These are phyloP conservation scores for Gibbula magus DNA, from an alignment of 2,888 invertebrate genomes.

Conservation along the genomic window DNA sequence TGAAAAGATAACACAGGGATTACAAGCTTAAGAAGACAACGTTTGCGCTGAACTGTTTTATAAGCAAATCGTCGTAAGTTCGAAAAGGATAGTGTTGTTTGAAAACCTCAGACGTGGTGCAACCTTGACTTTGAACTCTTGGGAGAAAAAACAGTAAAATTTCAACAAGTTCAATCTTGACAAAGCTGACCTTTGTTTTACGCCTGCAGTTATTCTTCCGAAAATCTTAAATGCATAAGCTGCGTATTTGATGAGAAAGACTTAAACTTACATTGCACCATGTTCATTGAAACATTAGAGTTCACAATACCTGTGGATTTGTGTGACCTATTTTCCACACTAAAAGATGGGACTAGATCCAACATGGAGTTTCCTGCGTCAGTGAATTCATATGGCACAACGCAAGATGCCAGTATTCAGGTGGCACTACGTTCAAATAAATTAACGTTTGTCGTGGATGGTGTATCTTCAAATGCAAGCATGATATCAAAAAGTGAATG, in stretches of 20 bases:
- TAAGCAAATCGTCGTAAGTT: too few relatives aligned
- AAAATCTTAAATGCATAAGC: background rate
- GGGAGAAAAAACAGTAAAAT: too few relatives aligned
- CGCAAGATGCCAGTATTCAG: conserved; percentile 14
- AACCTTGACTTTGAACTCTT: too few relatives aligned
- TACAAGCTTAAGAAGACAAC: too few relatives aligned
- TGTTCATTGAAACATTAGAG: conserved; percentile 12
- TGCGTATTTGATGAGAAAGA: background rate
- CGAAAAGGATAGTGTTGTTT: too few relatives aligned
- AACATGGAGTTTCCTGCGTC: conserved; percentile 8
- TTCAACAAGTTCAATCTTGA: too few relatives aligned
- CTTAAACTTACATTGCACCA: background rate
- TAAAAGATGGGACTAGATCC: background rate
- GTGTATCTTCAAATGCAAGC: conserved; percentile 16
- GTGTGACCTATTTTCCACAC: background rate
- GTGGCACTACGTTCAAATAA: conserved; percentile 9
- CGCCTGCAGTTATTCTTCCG: too few relatives aligned
- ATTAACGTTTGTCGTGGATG: conserved; percentile 4
- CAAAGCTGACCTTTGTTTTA: too few relatives aligned
- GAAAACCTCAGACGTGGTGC: too few relatives aligned
- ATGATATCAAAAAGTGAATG: conserved; percentile 21
- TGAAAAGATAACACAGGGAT: too few relatives aligned
- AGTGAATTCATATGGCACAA: conserved; percentile 5
- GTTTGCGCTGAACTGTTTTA: too few relatives aligned
- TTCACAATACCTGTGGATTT: conserved; percentile 16